Percentiles rank a stretch among this genome's conserved stretches.
phyloP scores from a whole-genome alignment of 2,888 invertebrate genomes.

The Drosophila putrida region DNA sequence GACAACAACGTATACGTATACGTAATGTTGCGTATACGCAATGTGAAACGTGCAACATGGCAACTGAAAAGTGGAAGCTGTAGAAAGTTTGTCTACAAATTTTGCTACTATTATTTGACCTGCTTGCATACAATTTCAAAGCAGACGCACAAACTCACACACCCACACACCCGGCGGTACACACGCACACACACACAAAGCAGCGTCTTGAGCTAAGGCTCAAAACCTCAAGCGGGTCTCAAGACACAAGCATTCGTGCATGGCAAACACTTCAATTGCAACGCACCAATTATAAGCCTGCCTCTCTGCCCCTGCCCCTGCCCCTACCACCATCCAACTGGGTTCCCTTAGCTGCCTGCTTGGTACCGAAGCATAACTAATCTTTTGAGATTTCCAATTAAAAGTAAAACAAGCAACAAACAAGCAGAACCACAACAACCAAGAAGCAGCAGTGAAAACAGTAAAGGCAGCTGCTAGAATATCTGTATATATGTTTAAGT shows the following conservation, averaged over 20 bases:
- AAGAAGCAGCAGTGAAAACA: constrained; percentile 13
- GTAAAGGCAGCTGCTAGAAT: constrained; percentile 26
- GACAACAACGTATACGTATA: constrained; percentile 2
- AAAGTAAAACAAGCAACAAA: constrained; percentile 76
- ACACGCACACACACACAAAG: constrained; percentile 15
- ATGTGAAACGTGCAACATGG: constrained; percentile 6
- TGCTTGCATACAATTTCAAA: constrained; percentile 76
- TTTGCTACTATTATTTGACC: constrained; percentile 76
- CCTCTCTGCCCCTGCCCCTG: constrained; percentile 14
- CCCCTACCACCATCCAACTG: not conserved
- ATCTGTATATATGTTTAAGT: not conserved
- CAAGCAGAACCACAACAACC: constrained; percentile 40
- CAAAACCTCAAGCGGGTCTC: constrained; percentile 61
- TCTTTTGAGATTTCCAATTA: constrained; percentile 82
- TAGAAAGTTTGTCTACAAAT: constrained; percentile 68
- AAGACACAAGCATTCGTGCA: constrained; percentile 79
- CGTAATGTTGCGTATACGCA: constrained; percentile 57
- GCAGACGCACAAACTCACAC: constrained; percentile 20
- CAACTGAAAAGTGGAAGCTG: constrained; percentile 8
- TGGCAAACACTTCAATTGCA: constrained; percentile 79
- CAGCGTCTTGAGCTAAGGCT: constrained; percentile 44
- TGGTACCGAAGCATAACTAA: constrained; percentile 81
- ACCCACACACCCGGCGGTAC: constrained; percentile 23
- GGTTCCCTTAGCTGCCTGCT: constrained; percentile 43
- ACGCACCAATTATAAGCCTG: constrained; percentile 79